Evolutionary conservation across 2,888 invertebrate genomes (phyloP).

Genomic region (Gisinianus flammeolus): DNA sequence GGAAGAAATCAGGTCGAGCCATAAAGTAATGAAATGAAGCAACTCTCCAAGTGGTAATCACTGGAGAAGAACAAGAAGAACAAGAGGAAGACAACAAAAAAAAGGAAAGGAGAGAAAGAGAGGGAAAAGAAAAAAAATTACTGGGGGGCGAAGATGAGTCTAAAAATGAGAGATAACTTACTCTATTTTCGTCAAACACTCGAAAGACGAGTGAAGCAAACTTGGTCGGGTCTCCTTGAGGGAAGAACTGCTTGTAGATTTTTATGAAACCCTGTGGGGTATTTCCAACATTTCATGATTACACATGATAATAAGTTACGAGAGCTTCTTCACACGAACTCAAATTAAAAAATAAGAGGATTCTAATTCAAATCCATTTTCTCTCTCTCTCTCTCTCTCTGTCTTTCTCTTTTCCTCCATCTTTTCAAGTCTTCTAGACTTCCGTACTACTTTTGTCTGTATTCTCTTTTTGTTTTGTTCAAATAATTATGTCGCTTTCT

Average conservation of each 20-base stretch:
- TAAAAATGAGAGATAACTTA: conserved; percentile 67
- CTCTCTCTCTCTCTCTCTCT: not conserved
- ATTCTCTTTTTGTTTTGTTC: not conserved
- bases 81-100: not conserved
- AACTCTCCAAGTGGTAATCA: conserved; percentile 25
- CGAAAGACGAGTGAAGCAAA: conserved; percentile 97
- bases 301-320: not conserved
- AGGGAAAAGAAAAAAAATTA: conserved; percentile 31
- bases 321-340: not conserved
- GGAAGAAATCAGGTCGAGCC: conserved; percentile 18
- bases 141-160: conserved; percentile 33
- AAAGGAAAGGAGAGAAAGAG: conserved; percentile 23
- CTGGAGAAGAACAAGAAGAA: conserved; percentile 30
- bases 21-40: conserved; percentile 29
- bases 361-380: not conserved
- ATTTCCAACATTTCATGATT: conserved; percentile 17
- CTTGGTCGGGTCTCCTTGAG: conserved; percentile 98
- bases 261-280: conserved; percentile 90
- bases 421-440: too few species aligned
- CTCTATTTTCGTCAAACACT: conserved; percentile 98
- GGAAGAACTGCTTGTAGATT: conserved; percentile 99
- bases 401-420: not conserved
- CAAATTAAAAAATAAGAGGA: conserved; percentile 31
- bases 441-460: not conserved
- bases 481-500: not conserved